Conservation (phyloP, 2,888 invertebrate species). For the Eupithecia inturbata region DNA sequence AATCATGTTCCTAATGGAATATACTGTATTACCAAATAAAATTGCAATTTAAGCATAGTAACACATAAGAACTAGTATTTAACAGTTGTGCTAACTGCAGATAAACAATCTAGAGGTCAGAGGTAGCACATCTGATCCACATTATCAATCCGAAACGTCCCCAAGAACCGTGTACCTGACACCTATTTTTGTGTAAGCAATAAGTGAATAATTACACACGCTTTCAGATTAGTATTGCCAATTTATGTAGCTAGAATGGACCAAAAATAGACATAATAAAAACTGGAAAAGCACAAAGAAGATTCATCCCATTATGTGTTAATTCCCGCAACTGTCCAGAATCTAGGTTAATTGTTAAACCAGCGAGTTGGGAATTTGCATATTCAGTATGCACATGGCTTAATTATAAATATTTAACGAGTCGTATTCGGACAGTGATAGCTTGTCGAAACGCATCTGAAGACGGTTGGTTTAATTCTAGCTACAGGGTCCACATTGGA, state of each 20-base stretch:
- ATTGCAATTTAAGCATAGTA: too few species aligned
- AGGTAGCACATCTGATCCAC: too few species aligned
- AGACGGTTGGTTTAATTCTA: neutral
- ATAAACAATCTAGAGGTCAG: too few species aligned
- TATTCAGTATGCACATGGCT: conserved; percentile 31
- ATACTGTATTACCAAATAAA: too few species aligned
- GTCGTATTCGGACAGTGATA: conserved; percentile 15
- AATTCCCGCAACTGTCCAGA: conserved; percentile 25
- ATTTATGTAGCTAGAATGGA: neutral
- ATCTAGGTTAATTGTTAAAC: conserved; percentile 38
- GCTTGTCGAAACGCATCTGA: neutral
- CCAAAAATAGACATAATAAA: neutral
- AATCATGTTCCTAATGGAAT: too few species aligned
- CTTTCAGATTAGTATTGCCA: neutral
- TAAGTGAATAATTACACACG: too few species aligned
- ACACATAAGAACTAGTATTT: too few species aligned
- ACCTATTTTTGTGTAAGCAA: too few species aligned
- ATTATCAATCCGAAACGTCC: too few species aligned
- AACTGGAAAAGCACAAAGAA: conserved; percentile 15
- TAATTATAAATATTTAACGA: conserved; percentile 31
- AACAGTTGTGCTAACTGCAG: too few species aligned
- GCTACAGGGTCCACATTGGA: too few species aligned
- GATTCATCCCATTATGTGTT: conserved; percentile 29
- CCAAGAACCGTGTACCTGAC: too few species aligned
- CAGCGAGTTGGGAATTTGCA: conserved; percentile 32